Evolutionary conservation across 2,113 vertebrate genomes (phyloP).

Genomic region (Copsychus sechellarum): DNA sequence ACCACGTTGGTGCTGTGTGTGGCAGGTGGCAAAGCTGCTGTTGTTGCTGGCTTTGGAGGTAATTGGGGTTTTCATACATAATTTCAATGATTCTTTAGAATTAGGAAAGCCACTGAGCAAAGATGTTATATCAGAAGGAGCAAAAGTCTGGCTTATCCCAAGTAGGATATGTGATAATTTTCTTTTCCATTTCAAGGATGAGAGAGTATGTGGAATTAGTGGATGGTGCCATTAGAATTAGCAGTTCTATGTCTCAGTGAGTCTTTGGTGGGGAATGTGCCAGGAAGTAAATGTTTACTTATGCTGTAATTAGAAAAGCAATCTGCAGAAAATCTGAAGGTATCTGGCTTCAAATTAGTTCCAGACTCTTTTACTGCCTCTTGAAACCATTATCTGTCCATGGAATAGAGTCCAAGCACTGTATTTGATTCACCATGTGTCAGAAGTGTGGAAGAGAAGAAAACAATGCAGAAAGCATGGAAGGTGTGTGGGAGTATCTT

Average conservation of each 20-base stretch:
- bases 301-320: conserved; percentile 31
- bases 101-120: background rate
- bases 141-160: background rate
- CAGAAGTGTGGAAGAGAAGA: background rate
- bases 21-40: background rate
- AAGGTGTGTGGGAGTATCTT: background rate
- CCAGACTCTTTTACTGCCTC: background rate
- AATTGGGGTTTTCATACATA: background rate
- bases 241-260: background rate
- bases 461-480: background rate
- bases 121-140: background rate
- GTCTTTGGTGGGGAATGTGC: background rate
- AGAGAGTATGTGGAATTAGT: background rate
- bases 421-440: background rate
- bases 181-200: background rate
- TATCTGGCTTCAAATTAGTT: background rate
- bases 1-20: background rate
- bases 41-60: background rate
- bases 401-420: background rate
- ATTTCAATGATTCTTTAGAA: background rate
- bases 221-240: background rate
- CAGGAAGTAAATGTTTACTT: conserved; percentile 14
- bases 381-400: background rate
- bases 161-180: background rate
- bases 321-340: conserved; percentile 6